Conservation (phyloP, 2,797 vertebrate genomes). For the Megaceryle alcyon region DNA sequence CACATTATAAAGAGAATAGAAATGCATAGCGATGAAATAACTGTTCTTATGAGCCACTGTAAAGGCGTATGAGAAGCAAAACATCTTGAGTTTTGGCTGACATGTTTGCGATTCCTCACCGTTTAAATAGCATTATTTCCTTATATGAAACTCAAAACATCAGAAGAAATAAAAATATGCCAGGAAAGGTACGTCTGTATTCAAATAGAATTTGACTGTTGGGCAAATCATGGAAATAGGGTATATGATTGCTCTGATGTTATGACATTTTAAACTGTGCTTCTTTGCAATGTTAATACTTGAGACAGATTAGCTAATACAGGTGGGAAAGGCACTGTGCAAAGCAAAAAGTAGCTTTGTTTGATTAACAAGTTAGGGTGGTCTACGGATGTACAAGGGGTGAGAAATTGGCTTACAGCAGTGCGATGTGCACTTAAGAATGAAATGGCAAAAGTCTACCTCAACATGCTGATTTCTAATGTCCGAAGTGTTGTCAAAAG, state of each 20-base stretch:
- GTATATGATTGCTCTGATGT: background rate
- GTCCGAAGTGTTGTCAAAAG: background rate
- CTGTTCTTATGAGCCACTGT: background rate
- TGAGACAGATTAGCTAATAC: background rate
- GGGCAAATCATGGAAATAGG: background rate
- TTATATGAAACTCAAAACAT: background rate
- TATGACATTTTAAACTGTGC: background rate
- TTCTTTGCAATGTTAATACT: background rate
- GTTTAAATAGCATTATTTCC: background rate
- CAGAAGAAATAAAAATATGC: background rate
- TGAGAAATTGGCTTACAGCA: background rate
- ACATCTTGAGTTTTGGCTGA: background rate
- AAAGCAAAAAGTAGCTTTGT: background rate
- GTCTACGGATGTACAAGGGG: background rate
- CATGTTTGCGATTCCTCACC: background rate
- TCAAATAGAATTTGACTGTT: background rate
- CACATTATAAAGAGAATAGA: fast-evolving
- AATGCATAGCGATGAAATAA: background rate
- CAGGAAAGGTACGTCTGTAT: background rate
- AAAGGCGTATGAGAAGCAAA: background rate
- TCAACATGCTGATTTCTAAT: background rate
- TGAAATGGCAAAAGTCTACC: background rate
- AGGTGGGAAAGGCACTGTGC: background rate
- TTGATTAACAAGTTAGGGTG: background rate
- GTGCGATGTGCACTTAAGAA: background rate